Base-by-base conservation (phyloP, 2,113 vertebrate genomes). In the Paradisaea rubra region DNA sequence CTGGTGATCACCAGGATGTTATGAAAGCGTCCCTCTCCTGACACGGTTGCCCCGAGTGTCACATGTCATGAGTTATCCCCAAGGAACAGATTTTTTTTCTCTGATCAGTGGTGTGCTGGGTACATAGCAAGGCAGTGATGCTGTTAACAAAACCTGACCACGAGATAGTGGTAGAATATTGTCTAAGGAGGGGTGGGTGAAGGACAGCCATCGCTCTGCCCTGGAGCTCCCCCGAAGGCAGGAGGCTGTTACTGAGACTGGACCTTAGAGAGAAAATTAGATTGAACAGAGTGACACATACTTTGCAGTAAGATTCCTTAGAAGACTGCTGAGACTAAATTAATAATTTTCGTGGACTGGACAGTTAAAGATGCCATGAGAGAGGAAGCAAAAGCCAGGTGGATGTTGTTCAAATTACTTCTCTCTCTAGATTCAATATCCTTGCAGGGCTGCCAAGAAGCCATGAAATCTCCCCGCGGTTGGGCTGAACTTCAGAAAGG, bases 101-200 rank as follows among this genome's bases (percentile, higher is more conserved):
- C 15, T 57, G 23, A 33, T 37, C 12, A 3, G 12, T 4, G 39
- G 6, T 4, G 1, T 24, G 8, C 14, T 54, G 1, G 0, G 31
- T 59, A 31, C 7, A 2, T 21, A 66, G 35, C 27, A 59, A 54
- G 49, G 7, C 54, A 63, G 2, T 59, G 21, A 23, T 1, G 1
- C 4, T 49, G 6, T 54, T 21, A 37, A 44, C 82, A 61, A 92
- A 81, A 52, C 16, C 41, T 64, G 18, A 56, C 13, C 37, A 18
- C 37, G 33, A 37, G 41, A 14, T 6, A 66, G 13, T 68, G 21
- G 16, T 23, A 35, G 11, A 11, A 8, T 30, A 3, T 56, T 89
- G 8, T n/a, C 17, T 41, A 4, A 24, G 41, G 24, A 86, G 10
- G 13, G 23, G 2, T 6, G 17, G 24, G 13, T 69, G 16, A 4